These are phyloP conservation scores for Tadarida brasiliensis DNA, from an alignment of 2,797 vertebrate genomes.

Conservation along the genomic window DNA sequence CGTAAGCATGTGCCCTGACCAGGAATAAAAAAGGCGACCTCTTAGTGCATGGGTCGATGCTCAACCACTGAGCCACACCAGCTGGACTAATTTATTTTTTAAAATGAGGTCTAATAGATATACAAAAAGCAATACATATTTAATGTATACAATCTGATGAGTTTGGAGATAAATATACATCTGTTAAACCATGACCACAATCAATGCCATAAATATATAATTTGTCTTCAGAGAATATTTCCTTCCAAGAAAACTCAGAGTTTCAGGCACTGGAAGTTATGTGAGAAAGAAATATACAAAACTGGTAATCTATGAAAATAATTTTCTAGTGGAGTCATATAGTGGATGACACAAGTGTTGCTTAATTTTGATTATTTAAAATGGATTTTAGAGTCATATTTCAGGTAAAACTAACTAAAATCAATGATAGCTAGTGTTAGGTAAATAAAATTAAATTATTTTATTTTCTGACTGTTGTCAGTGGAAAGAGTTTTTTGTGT, in stretches of 20 bases:
- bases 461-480: not conserved
- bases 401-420: conserved; percentile 40
- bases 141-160: not conserved
- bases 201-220: not conserved
- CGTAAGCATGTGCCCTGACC: too few relatives aligned
- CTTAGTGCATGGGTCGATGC: too few relatives aligned
- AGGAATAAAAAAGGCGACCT: too few relatives aligned
- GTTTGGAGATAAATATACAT: not conserved
- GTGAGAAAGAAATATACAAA: not conserved
- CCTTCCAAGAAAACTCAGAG: not conserved
- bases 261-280: not conserved
- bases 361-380: not conserved
- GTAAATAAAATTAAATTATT: conserved; percentile 10
- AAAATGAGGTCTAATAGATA: not conserved
- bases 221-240: not conserved
- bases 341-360: not conserved
- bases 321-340: not conserved
- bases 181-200: not conserved
- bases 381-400: not conserved
- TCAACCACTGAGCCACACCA: too few relatives aligned
- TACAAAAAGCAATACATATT: not conserved
- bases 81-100: not conserved
- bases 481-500: not conserved
- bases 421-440: not conserved
- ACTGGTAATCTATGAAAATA: not conserved